Evolutionary conservation across 1,140 invertebrate species (phyloP), one percentile per base, ranked within the genome.

Genomic region (Neomicropteryx cornuta): DNA sequence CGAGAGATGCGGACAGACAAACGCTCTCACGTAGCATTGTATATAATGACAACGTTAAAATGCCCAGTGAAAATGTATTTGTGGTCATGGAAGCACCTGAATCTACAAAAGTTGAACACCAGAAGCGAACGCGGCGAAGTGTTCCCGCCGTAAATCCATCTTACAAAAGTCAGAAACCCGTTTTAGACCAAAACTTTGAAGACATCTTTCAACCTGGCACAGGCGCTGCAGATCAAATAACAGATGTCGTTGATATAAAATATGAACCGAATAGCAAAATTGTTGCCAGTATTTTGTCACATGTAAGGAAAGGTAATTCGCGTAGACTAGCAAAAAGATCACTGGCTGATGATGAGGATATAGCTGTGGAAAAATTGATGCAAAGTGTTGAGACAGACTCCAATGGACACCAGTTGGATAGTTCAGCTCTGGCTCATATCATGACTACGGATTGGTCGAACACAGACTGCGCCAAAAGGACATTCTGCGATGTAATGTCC

Each of bases 401-500:
- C 31, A 62, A 70, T 20, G 50, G 76, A 22, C 69, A 77, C 39
- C 62, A 68, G 34, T 48, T 81, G 28, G 71, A 75, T 27, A 57
- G 64, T 20, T 55, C 66, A 0, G 62, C 65, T 5, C 50, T 63
- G 4, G 51, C 52, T 1, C 56, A 57, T 37, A 44, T 64, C 43
- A 39, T 55, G 49, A 34, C 50, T 48, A 72, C 70, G 0, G 72
- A 80, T 45, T 84, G 81, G 81, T 70, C 71, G 6, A 74, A 79
- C 45, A 82, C 79, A 0, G 75, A 77, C 4, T 86, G 82, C 52
- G 79, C 81, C 0, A 84, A 86, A 52, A 70, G 68, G 41, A 70
- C 82, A 41, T 83, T 86, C 59, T 86, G 83, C 49, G 76, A 82
- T 44, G 74, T 79, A 8, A 77, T 86, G 69, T 56, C 77, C 1